Base-by-base conservation (phyloP, 2,797 vertebrate genomes). In the Numenius phaeopus region DNA sequence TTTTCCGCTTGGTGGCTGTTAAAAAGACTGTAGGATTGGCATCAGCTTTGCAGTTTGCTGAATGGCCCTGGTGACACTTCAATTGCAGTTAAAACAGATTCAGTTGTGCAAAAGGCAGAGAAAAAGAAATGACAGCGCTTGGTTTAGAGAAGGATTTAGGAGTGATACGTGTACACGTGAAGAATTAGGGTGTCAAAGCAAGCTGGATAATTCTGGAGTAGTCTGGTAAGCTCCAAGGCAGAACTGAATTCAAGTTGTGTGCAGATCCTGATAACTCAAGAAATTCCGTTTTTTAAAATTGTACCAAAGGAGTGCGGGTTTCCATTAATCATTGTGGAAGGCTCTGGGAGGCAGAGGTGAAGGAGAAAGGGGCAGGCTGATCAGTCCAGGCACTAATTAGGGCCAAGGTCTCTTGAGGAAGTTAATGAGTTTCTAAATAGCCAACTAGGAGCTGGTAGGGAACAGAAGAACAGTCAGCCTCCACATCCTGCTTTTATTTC, bases 371-470 rank as follows among this genome's bases (percentile, higher is more conserved):
- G 79, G 73, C 80, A 93, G 72, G 15, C 10, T 79, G 69, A 58
- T 76, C 50, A 70, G 52, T 49, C 27, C 58, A 90, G 67, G 77
- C 30, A 92, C 83, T 95, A 94, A 94, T 97, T 88, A 94, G 80
- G 88, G 88, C 44, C 66, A 95, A 96, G 85, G 94, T 96, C 91
- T 87, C 32, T 71, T 93, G 83, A 40, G 46, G 50, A 90, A 96
- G 93, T 94, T 95, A 97, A 96, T 95, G 73, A 91, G 85, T 96
- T 93, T 94, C 93, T 94, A 97, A 96, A 90, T 70, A 78, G 34
- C 64, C 87, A 86, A 61, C 29, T 13, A 76, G 58, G 32, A 85
- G 76, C 62, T 91, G 80, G 62, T 69, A 83, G 15, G 29, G 39
- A 90, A 75, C 0, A 0, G 82, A 91, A 94, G 66, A 72, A 82